These are phyloP conservation scores for Stomorhina lunata DNA, from an alignment of 2,888 invertebrate genomes.

Conservation along the genomic window DNA sequence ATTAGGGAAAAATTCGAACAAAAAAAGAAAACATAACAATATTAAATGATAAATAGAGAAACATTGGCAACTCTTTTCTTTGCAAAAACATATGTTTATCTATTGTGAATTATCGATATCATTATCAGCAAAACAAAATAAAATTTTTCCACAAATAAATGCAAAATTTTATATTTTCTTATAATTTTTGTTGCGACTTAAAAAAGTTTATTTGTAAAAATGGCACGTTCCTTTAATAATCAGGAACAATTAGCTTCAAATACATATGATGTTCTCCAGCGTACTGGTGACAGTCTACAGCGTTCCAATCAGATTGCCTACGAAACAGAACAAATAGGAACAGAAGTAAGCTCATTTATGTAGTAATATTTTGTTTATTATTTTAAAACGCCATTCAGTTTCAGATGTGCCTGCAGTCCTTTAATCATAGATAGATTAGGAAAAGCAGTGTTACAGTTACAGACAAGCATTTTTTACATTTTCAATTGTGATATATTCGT, in stretches of 20 bases:
- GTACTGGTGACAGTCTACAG: constrained; percentile 84
- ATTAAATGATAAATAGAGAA: too few relatives aligned
- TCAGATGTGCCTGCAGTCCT: too few relatives aligned
- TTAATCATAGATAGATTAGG: too few relatives aligned
- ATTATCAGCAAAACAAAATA: neutral
- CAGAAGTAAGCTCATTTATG: constrained; percentile 79
- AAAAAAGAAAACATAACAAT: too few relatives aligned
- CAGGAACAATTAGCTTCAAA: constrained; percentile 81
- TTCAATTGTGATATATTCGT: too few relatives aligned
- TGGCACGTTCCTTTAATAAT: constrained; percentile 53
- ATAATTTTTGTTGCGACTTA: neutral
- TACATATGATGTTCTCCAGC: constrained; percentile 73
- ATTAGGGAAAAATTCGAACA: too few relatives aligned
- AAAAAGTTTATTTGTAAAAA: constrained; percentile 3
- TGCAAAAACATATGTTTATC: constrained; percentile 10
- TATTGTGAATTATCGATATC: constrained; percentile 10
- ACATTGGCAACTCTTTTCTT: neutral
- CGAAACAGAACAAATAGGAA: constrained; percentile 90
- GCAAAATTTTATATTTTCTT: neutral
- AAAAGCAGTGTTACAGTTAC: too few relatives aligned
- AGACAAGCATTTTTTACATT: too few relatives aligned
- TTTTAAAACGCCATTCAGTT: neutral
- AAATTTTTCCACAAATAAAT: neutral
- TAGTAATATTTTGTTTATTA: neutral
- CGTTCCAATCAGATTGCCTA: constrained; percentile 87